These are phyloP conservation scores for Nemoura dubitans DNA, from an alignment of 2,888 invertebrate species.

Conservation along the genomic window DNA sequence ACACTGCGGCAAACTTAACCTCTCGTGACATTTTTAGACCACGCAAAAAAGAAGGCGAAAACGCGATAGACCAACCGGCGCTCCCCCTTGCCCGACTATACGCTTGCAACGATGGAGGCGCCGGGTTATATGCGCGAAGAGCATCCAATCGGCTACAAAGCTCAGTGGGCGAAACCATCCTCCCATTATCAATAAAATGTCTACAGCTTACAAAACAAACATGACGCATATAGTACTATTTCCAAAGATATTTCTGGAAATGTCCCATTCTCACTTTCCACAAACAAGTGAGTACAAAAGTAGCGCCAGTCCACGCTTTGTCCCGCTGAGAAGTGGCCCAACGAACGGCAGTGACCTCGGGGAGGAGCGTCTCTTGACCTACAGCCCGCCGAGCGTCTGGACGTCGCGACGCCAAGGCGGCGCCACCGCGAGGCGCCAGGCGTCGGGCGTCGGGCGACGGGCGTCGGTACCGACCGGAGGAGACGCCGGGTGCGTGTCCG, in stretches of 20 bases:
- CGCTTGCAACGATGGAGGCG: too few relatives aligned
- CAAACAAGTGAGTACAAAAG: background rate
- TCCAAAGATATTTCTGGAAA: background rate
- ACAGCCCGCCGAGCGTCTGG: constrained; percentile 31
- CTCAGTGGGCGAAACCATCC: too few relatives aligned
- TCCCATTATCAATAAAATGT: too few relatives aligned
- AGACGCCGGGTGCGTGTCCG: background rate
- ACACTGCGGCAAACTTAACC: too few relatives aligned
- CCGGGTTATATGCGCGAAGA: too few relatives aligned
- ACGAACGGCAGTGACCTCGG: background rate
- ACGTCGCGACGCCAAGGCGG: constrained; percentile 39
- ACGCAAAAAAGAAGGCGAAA: too few relatives aligned
- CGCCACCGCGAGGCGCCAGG: constrained; percentile 16
- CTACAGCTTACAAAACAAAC: background rate
- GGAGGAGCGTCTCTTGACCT: constrained; percentile 31
- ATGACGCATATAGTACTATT: background rate
- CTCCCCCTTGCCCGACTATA: too few relatives aligned
- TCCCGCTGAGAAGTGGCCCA: background rate
- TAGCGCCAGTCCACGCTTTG: background rate
- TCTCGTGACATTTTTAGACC: too few relatives aligned
- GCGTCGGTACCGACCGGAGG: background rate
- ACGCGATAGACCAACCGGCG: too few relatives aligned
- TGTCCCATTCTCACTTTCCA: background rate
- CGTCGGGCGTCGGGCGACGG: background rate
- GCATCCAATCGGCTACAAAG: too few relatives aligned